phyloP scores from a whole-genome alignment of 2,888 invertebrate species.

The Meteorus cinctellus region DNA sequence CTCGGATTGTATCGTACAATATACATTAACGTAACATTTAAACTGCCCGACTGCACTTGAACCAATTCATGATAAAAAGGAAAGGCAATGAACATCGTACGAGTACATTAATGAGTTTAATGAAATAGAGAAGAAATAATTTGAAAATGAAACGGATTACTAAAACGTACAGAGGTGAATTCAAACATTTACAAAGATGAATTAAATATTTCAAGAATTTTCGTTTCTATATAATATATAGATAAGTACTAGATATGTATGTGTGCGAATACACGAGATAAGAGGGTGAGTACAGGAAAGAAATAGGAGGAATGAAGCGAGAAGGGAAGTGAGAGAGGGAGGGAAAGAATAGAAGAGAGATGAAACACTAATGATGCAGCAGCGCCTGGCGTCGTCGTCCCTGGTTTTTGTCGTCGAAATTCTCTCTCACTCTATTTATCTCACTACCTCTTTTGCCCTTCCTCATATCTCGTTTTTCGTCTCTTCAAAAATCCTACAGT shows the following conservation, averaged over 20 bases:
- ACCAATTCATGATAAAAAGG: neutral
- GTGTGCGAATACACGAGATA: constrained; percentile 16
- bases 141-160: neutral
- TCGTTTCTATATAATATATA: neutral
- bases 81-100: neutral
- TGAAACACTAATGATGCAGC: constrained; percentile 66
- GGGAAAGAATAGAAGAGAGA: constrained; percentile 47
- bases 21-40: neutral
- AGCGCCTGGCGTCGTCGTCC: constrained; percentile 60
- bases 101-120: neutral
- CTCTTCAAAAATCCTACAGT: constrained; percentile 29
- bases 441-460: constrained; percentile 1
- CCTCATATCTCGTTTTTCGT: constrained; percentile 26
- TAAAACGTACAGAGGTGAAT: neutral
- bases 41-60: neutral
- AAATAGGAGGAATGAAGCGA: constrained; percentile 18
- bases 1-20: neutral
- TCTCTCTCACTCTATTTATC: constrained; percentile 14
- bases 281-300: constrained; percentile 27
- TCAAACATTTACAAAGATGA: constrained; percentile 13
- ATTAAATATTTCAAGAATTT: neutral
- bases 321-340: constrained; percentile 38
- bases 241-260: neutral
- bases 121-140: neutral
- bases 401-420: constrained; percentile 45